phyloP scores from a whole-genome alignment of 1,140 invertebrate genomes.

The Eciton burchellii region DNA sequence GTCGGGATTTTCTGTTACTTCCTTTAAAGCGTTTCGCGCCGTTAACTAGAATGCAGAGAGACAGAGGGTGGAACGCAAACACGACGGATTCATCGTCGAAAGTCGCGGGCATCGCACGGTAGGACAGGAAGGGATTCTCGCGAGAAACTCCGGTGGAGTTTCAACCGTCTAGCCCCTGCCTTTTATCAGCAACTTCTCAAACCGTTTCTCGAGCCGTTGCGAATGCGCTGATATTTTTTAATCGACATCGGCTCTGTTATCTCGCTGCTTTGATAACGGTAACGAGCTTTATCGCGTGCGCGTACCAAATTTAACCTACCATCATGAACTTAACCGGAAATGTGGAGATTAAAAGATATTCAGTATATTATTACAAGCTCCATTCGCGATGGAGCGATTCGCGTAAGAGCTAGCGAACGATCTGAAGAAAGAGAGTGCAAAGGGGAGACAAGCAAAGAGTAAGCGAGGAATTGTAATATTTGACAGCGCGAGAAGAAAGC shows the following conservation, averaged over 20 bases:
- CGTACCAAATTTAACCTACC: background rate
- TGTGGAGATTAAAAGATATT: no score
- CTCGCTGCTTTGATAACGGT: background rate
- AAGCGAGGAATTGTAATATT: no score
- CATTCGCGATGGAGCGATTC: no score
- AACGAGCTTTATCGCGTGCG: background rate
- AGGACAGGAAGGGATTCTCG: slow-evolving; percentile 23
- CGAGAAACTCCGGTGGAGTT: slow-evolving; percentile 46
- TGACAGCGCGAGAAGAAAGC: no score
- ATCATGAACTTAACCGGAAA: no score
- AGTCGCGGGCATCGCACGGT: background rate
- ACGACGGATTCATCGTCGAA: slow-evolving; percentile 39
- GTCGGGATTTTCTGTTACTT: slow-evolving; percentile 29
- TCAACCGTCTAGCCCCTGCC: slow-evolving; percentile 26
- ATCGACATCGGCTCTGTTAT: background rate
- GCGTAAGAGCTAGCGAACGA: no score
- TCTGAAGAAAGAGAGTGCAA: no score
- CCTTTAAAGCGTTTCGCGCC: slow-evolving; percentile 8
- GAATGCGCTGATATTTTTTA: slow-evolving; percentile 22
- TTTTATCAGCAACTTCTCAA: slow-evolving; percentile 32
- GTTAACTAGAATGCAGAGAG: slow-evolving; percentile 25
- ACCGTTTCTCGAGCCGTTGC: slow-evolving; percentile 32
- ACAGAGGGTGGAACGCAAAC: background rate
- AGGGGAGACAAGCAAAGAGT: no score
- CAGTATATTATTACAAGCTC: no score